Evolutionary conservation across 1,140 invertebrate species (phyloP).

Genomic region (Papilio polyxenes): DNA sequence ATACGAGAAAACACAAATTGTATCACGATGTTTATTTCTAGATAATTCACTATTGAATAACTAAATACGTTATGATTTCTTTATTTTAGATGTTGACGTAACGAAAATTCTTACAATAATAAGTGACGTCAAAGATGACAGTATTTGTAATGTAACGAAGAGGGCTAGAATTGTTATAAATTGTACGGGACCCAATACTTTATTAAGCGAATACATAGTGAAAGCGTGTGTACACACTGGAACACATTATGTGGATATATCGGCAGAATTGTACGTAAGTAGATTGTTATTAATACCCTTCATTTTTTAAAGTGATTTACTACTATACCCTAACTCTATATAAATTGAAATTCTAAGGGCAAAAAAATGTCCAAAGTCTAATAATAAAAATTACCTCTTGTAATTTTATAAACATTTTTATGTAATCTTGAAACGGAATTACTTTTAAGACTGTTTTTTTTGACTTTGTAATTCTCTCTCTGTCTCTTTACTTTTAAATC

Average conservation of each 20-base stretch:
- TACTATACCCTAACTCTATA: too few species aligned
- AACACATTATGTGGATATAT: conserved; percentile 94
- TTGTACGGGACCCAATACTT: conserved; percentile 92
- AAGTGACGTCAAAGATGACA: conserved; percentile 88
- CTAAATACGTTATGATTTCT: not conserved
- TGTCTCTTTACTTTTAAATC: too few species aligned
- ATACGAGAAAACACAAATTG: too few species aligned
- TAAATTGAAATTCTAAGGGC: too few species aligned
- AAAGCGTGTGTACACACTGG: conserved; percentile 91
- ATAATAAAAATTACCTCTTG: too few species aligned
- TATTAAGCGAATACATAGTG: conserved; percentile 92
- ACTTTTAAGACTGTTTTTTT: too few species aligned
- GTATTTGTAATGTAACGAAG: conserved; percentile 87
- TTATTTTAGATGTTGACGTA: conserved; percentile 63
- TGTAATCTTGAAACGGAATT: too few species aligned
- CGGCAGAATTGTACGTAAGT: conserved; percentile 84
- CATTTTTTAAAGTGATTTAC: too few species aligned
- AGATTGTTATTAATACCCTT: conserved; percentile 47
- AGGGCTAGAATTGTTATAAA: conserved; percentile 89
- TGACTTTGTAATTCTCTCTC: too few species aligned
- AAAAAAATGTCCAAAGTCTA: too few species aligned
- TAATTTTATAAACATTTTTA: too few species aligned
- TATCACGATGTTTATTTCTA: too few species aligned
- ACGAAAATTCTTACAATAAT: conserved; percentile 85
- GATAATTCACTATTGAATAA: not conserved